phyloP scores from a whole-genome alignment of 2,797 vertebrate species.

The Prionace glauca region DNA sequence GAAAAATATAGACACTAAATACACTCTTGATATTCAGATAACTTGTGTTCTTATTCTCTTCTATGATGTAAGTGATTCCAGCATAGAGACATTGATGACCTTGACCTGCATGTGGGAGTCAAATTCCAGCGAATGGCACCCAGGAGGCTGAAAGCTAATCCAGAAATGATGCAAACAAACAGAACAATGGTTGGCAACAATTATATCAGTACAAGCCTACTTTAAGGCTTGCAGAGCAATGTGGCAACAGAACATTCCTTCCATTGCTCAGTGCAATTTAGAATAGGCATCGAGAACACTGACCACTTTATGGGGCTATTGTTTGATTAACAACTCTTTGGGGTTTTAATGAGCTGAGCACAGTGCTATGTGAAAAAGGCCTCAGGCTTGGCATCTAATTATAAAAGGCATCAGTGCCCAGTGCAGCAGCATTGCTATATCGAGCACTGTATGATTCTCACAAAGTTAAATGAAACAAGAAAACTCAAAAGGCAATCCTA shows the following conservation, averaged over 20 bases:
- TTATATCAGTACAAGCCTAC: neutral
- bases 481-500: neutral
- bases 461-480: constrained; percentile 7
- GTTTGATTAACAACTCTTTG: neutral
- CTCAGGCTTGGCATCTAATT: neutral
- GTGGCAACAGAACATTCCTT: neutral
- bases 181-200: neutral
- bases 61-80: neutral
- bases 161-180: neutral
- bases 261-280: neutral
- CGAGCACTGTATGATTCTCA: neutral
- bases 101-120: neutral
- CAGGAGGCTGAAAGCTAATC: neutral
- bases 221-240: neutral
- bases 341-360: neutral
- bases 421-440: neutral
- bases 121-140: neutral
- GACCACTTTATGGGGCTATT: neutral
- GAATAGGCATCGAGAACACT: neutral
- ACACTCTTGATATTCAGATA: neutral
- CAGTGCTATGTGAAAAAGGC: no score
- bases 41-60: neutral
- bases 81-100: neutral
- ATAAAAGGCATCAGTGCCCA: neutral
- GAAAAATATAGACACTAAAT: neutral